Evolutionary conservation across 92 coral and sea anemone species (phyloP).

Genomic region (Actinernus sp.): DNA sequence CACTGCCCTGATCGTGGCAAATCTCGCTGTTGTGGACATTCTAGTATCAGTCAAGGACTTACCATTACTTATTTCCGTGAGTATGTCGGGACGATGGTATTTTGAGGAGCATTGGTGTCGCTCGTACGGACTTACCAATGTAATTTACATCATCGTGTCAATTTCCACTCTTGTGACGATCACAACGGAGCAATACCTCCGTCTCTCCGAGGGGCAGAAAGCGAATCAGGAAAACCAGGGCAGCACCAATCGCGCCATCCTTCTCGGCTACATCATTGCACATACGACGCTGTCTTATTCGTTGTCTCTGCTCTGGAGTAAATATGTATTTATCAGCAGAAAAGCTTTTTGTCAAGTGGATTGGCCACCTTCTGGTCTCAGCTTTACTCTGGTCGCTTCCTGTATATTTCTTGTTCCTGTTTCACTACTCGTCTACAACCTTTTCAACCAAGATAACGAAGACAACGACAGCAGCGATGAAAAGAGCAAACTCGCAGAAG

Average conservation of each 20-base stretch:
- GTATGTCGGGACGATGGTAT: constrained; percentile 88
- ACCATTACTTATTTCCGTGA: constrained; percentile 86
- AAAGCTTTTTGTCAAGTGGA: constrained; percentile 98
- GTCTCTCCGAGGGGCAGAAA: constrained; percentile 49
- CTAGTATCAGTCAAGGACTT: constrained; percentile 95
- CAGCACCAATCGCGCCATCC: constrained; percentile 57
- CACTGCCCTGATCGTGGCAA: constrained; percentile 95
- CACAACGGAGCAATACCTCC: constrained; percentile 88
- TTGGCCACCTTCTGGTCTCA: constrained; percentile 92
- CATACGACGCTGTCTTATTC: constrained; percentile 98
- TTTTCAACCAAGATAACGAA: constrained; percentile 70
- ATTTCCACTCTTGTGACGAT: constrained; percentile 96
- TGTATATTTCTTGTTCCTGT: constrained; percentile 82
- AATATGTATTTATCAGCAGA: constrained; percentile 94
- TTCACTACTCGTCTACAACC: constrained; percentile 79
- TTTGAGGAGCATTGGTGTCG: constrained; percentile 99
- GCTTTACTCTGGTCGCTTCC: constrained; percentile 77
- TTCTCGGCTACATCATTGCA: constrained; percentile 94
- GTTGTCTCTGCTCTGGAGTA: constrained; percentile 94
- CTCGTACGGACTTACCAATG: constrained; percentile 93
- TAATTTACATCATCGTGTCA: constrained; percentile 95
- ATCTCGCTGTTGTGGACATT: constrained; percentile 94
- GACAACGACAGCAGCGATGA: constrained; percentile 24
- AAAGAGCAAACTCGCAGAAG: constrained; percentile 12
- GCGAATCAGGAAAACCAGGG: neutral